Percentiles rank a stretch among this genome's conserved stretches.
Evolutionary conservation across 2,888 invertebrate genomes (phyloP).

Genomic region (Macrosoma leucophasiata): DNA sequence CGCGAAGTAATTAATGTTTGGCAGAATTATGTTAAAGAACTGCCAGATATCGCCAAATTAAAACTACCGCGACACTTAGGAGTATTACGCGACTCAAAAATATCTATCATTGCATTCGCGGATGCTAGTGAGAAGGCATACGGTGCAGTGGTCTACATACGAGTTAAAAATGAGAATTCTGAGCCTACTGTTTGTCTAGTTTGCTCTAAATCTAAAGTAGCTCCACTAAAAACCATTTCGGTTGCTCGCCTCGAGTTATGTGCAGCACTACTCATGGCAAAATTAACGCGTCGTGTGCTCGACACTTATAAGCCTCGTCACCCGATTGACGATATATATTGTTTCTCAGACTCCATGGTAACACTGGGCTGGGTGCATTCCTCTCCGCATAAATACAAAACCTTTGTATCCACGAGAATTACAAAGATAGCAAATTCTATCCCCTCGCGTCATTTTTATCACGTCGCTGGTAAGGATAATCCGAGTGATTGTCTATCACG

Average conservation of each 20-base stretch:
- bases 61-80: constrained; percentile 4
- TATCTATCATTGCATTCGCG: constrained; percentile 4
- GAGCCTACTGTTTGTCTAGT: not conserved
- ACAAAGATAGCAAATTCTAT: constrained; percentile 4
- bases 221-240: constrained; percentile 7
- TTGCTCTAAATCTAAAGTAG: constrained; percentile 9
- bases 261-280: constrained; percentile 2
- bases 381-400: constrained; percentile 4
- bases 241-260: constrained; percentile 9
- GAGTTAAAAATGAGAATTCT: not conserved
- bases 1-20: not conserved
- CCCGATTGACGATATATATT: constrained; percentile 1
- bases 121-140: constrained; percentile 13
- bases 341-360: constrained; percentile 4
- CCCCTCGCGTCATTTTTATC: constrained; percentile 6
- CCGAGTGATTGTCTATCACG: constrained; percentile 10
- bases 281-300: constrained; percentile 6
- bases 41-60: constrained; percentile 1
- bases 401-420: constrained; percentile 10
- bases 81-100: not conserved
- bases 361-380: constrained; percentile 4
- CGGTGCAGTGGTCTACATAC: not conserved
- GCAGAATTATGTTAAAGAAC: not conserved
- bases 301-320: constrained; percentile 2
- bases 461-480: constrained; percentile 8